These are phyloP conservation scores for Incurvaria masculella DNA, from an alignment of 2,888 invertebrate species.

Conservation along the genomic window DNA sequence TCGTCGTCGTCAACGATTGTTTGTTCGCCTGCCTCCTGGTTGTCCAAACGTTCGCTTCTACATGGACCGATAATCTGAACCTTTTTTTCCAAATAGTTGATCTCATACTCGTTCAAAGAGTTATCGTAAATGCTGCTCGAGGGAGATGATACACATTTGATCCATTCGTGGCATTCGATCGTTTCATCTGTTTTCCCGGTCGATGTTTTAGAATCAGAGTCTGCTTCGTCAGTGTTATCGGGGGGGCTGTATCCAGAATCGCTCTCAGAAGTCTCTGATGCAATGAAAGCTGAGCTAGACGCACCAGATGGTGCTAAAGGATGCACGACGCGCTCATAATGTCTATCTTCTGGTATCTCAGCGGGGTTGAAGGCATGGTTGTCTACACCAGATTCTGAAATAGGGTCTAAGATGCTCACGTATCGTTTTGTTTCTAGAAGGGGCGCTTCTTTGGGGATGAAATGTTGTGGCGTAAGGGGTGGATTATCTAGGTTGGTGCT, in stretches of 20 bases:
- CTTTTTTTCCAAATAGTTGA: constrained; percentile 25
- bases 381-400: too few relatives aligned
- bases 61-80: too few relatives aligned
- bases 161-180: constrained; percentile 41
- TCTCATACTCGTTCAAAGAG: constrained; percentile 30
- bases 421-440: too few relatives aligned
- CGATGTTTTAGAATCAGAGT: background rate
- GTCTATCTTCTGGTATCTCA: constrained; percentile 30
- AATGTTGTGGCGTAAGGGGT: background rate
- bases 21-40: too few relatives aligned
- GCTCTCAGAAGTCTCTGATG: constrained; percentile 28
- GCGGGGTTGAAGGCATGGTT: too few relatives aligned
- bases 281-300: constrained; percentile 28
- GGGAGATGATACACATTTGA: constrained; percentile 31
- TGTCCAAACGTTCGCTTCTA: constrained; percentile 16
- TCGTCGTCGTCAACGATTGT: too few relatives aligned
- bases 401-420: too few relatives aligned
- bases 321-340: too few relatives aligned
- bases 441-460: too few relatives aligned
- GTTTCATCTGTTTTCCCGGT: constrained; percentile 19
- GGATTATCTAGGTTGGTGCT: constrained; percentile 29
- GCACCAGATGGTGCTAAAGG: too few relatives aligned
- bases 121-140: constrained; percentile 33
- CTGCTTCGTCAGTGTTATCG: background rate
- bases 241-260: constrained; percentile 27